These are phyloP conservation scores for Geranospiza caerulescens DNA, from an alignment of 2,797 vertebrate species.

Conservation along the genomic window DNA sequence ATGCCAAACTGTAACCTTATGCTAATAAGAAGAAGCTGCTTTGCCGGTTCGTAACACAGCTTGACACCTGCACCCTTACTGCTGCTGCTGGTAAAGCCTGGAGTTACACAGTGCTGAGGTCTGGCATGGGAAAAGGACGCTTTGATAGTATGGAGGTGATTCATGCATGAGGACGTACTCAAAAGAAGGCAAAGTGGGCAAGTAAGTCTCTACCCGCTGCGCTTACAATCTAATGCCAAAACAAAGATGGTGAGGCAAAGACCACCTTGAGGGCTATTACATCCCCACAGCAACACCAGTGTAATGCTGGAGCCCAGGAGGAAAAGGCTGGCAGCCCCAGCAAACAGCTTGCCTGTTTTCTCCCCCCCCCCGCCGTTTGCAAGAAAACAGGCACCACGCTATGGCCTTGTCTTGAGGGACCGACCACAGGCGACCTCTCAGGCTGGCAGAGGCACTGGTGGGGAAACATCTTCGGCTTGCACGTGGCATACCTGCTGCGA, in stretches of 20 bases:
- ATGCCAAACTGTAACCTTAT: not conserved
- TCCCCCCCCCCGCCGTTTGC: not conserved
- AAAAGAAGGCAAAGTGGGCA: not conserved
- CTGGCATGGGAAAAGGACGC: not conserved
- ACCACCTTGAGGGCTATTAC: not conserved
- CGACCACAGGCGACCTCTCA: not conserved
- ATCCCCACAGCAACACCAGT: not conserved
- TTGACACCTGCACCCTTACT: rapidly evolving
- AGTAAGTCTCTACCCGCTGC: not conserved
- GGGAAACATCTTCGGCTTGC: not conserved
- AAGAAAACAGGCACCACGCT: rapidly evolving
- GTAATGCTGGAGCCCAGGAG: not conserved
- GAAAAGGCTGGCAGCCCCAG: not conserved
- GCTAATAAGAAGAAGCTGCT: not conserved
- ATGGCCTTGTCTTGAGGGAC: not conserved
- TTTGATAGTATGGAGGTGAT: not conserved
- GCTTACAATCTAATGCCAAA: not conserved
- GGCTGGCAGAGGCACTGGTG: not conserved
- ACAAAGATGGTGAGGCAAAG: not conserved
- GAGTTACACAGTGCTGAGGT: not conserved
- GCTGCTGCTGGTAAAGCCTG: not conserved
- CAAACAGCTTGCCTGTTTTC: not conserved
- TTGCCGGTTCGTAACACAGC: not conserved
- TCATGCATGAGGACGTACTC: not conserved
- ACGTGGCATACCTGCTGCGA: not conserved